These are phyloP conservation scores for Tromatobia lineatoria DNA, from an alignment of 2,888 invertebrate species.

Conservation along the genomic window DNA sequence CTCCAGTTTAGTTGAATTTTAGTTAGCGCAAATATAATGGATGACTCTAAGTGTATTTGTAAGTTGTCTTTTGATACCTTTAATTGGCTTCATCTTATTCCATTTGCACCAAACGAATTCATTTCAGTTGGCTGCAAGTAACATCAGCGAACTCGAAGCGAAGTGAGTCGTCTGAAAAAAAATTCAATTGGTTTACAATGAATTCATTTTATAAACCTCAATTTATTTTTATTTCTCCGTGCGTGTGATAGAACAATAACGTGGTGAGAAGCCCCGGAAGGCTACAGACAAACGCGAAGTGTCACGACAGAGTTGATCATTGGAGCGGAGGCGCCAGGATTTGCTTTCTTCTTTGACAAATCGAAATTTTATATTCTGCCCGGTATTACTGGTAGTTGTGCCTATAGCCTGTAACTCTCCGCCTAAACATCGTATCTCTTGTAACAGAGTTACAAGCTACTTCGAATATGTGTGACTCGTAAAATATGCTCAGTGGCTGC, in stretches of 20 bases:
- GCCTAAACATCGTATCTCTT: slow-evolving; percentile 57
- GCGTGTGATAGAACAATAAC: slow-evolving; percentile 3
- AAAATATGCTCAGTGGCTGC: slow-evolving; percentile 68
- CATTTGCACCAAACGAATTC: background rate
- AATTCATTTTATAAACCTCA: background rate
- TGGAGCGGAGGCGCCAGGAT: background rate
- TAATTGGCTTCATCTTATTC: background rate
- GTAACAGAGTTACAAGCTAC: slow-evolving; percentile 27
- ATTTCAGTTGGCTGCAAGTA: background rate
- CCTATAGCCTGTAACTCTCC: slow-evolving; percentile 15
- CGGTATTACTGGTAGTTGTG: slow-evolving; percentile 48
- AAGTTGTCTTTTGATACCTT: background rate
- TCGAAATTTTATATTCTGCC: slow-evolving; percentile 60
- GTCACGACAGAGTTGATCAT: slow-evolving; percentile 49
- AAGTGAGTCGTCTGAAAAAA: background rate
- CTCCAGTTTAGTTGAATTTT: no score
- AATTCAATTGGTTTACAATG: background rate
- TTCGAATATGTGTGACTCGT: slow-evolving; percentile 61
- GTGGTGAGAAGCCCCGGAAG: slow-evolving; percentile 16
- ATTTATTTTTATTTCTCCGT: background rate
- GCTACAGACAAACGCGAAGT: slow-evolving; percentile 54
- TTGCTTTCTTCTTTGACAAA: slow-evolving; percentile 40
- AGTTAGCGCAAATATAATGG: no score
- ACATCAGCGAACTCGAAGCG: no score
- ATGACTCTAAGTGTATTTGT: no score